Conservation (phyloP, 2,797 vertebrate species). For the Spinus olivaceus region DNA sequence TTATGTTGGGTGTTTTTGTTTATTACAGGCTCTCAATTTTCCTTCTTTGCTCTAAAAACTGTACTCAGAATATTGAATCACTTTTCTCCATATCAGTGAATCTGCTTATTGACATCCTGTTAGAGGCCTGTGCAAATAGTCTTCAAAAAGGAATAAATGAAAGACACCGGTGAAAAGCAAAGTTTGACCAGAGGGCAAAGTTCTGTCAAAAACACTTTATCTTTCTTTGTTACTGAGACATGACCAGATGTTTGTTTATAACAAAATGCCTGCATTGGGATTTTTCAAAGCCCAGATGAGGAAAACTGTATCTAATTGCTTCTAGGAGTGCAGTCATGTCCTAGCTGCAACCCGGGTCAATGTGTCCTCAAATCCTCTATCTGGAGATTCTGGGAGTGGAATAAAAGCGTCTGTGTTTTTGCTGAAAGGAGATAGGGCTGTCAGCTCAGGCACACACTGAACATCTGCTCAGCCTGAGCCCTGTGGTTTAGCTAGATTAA, state of each 20-base stretch:
- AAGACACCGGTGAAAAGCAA: conserved; percentile 20
- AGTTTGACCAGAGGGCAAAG: conserved; percentile 46
- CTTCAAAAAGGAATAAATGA: conserved; percentile 47
- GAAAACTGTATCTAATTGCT: conserved; percentile 43
- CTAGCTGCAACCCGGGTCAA: background rate
- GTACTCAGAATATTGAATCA: background rate
- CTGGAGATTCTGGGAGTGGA: background rate
- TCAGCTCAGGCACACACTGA: conserved; percentile 11
- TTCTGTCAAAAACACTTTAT: conserved; percentile 56
- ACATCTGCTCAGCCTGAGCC: conserved; percentile 51
- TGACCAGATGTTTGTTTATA: conserved; percentile 58
- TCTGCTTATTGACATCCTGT: conserved; percentile 14
- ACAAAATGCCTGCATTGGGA: background rate
- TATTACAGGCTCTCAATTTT: background rate
- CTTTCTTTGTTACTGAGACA: conserved; percentile 50
- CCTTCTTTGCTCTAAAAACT: background rate
- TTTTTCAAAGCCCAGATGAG: conserved; percentile 49
- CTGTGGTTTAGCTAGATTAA: conserved; percentile 45
- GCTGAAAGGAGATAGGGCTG: conserved; percentile 23
- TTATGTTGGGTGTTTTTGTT: background rate
- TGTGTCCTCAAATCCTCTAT: background rate
- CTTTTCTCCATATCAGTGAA: background rate
- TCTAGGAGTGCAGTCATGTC: background rate
- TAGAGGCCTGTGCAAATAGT: conserved; percentile 7
- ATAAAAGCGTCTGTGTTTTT: background rate